These are phyloP conservation scores for Carollia perspicillata DNA, from an alignment of 2,113 vertebrate species.

Conservation along the genomic window DNA sequence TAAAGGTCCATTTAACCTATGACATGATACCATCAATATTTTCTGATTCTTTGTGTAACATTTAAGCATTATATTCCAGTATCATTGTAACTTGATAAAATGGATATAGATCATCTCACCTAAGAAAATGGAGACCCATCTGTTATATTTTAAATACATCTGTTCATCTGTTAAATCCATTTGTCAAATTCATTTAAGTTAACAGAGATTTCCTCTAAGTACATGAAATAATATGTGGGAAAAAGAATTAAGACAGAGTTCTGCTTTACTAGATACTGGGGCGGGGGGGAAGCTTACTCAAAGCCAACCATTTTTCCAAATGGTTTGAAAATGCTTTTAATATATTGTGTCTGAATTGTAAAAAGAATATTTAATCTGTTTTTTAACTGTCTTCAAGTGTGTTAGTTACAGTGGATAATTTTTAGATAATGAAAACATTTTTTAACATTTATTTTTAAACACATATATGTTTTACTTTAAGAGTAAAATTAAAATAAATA, in stretches of 20 bases:
- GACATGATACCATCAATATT: conserved; percentile 17
- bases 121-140: conserved; percentile 68
- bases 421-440: background rate
- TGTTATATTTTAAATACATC: conserved; percentile 71
- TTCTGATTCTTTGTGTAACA: conserved; percentile 30
- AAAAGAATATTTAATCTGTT: background rate
- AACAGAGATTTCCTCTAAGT: conserved; percentile 55
- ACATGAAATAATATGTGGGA: conserved; percentile 44
- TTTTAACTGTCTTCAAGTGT: background rate
- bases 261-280: conserved; percentile 18
- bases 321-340: conserved; percentile 37
- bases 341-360: background rate
- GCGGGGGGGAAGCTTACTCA: background rate
- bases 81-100: conserved; percentile 68
- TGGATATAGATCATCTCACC: conserved; percentile 58
- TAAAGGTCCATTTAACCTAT: conserved; percentile 36
- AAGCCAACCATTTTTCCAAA: background rate
- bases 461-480: background rate
- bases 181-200: conserved; percentile 71
- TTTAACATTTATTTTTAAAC: background rate
- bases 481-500: background rate
- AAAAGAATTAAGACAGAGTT: conserved; percentile 54
- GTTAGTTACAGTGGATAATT: background rate
- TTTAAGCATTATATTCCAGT: conserved; percentile 35
- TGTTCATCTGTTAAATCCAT: conserved; percentile 73